These are phyloP conservation scores for Parapsyche elsis DNA, from an alignment of 1,140 invertebrate species.

Conservation along the genomic window DNA sequence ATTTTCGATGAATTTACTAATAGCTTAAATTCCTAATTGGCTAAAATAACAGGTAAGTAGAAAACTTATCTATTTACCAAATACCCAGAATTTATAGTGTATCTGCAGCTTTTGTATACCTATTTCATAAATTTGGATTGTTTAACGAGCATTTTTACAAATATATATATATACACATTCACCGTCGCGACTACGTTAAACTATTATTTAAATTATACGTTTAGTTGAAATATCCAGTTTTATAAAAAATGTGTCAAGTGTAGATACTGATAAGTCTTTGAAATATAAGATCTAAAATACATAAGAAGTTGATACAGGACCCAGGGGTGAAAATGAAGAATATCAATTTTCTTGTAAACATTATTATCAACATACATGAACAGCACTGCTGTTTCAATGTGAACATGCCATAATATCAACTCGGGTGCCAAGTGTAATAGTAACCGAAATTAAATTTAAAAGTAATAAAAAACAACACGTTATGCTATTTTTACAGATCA, in stretches of 20 bases:
- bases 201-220: slow-evolving; percentile 9
- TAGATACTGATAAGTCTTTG: no score
- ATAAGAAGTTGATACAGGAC: no score
- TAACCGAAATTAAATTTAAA: no score
- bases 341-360: neutral
- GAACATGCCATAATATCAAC: no score
- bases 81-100: slow-evolving; percentile 53
- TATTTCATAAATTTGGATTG: neutral
- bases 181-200: neutral
- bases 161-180: no score
- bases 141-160: no score
- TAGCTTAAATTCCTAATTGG: slow-evolving; percentile 50
- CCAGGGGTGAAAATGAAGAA: neutral
- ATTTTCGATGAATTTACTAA: slow-evolving; percentile 55
- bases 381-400: neutral
- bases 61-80: slow-evolving; percentile 56
- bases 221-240: no score
- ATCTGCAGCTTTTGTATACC: neutral
- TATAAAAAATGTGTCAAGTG: no score
- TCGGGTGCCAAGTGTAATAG: no score
- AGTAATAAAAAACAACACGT: no score
- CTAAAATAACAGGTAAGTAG: slow-evolving; percentile 56
- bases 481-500: no score
- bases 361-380: neutral
- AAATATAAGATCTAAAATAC: no score